Evolutionary conservation across 2,888 invertebrate genomes (phyloP), one percentile per base, ranked within the genome.

Genomic region (Eupithecia centaureata): DNA sequence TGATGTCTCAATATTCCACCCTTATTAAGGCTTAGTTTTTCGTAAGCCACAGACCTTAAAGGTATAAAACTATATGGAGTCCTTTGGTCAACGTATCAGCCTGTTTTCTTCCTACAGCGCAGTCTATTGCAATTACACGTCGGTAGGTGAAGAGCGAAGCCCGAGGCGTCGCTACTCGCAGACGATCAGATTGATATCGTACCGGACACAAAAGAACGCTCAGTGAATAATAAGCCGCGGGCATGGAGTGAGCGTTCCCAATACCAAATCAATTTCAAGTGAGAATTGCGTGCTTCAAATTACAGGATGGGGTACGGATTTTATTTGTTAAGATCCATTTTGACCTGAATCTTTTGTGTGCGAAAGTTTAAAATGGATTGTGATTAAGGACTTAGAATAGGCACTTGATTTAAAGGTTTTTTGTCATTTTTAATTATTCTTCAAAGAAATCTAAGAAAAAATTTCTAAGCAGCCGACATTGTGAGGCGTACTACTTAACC

Each of bases 161-260:
- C 85, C 81, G 82, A 83, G 87, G 88, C 87, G 84, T 86, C 84
- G 82, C 83, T 83, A 81, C 79, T 75, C 78, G 76, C 81, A 79
- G 80, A 81, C 84, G 84, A 88, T 86, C 85, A 89, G 91, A 90
- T 92, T 90, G 89, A 90, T 91, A 90, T 90, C 88, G 86, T 79
- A 78, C 80, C 79, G 84, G 83, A 86, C 85, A 90, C 87, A 88
- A 89, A 91, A 90, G 88, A 86, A 88, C 87, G 85, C 79, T 84
- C 80, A 82, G 82, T 87, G 90, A 90, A 91, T 91, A 90, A 89
- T 89, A 87, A 86, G 82, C 79, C 79, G 73, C 66, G 76, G 79
- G 85, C 84, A 78, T 54, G 67, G 77, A 77, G 76, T 27, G 58
- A 66, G 80, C 79, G 68, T 65, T 64, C 63, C 70, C 69, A 73